Base-by-base conservation (phyloP, 35 echinoderm and acorn worm species). In the Eucidaris tribuloides region DNA sequence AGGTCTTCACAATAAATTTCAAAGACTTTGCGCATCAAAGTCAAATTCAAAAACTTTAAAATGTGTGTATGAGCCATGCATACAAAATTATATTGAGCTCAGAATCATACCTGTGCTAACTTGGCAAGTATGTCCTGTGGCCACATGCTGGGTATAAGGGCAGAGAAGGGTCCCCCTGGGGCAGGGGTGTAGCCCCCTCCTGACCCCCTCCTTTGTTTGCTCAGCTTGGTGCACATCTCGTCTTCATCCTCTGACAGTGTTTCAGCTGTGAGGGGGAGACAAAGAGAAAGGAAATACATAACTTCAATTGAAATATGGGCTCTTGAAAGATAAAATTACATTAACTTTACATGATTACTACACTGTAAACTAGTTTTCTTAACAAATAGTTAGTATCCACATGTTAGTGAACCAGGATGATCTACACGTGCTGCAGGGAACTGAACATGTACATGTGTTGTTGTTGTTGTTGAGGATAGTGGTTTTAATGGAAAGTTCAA, bases 241-340 rank as follows among this genome's bases (percentile, higher is more conserved):
- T 99, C 96, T 76, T 99, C 96, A 84, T 99, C 96, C 84, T 99
- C 96, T 15, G 96, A 99, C 23, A 99, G 80, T 6, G 96, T 93
- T 58, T 99, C 96, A 79, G 96, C 91, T 99, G 84, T 3, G 1
- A 88, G 36, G 40, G 19, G 46, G 30, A 83, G 55, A 46, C 44
- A 81, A 81, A 55, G 24, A 66, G 15, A 37, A 71, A 76, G 61
- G 3, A 32, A 50, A 78, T 46, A 45, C 19, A 1, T 2, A 25
- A n/a, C 33, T 70, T 23, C 15, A 24, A 24, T 70, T 0, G 31
- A 23, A 24, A 23, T 70, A 24, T 0, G 17, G 20, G 19, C 33
- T 34, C 33, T n/a, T 70, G 64, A 2, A 3, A 32, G 64, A 11
- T 25, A 32, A 70, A 19, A 25, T 24, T 19, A 23, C 32, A 1